Percentiles rank a stretch among this genome's conserved stretches.
phyloP scores from a whole-genome alignment of 2,888 invertebrate genomes.

The Zaprionus lineosus region DNA sequence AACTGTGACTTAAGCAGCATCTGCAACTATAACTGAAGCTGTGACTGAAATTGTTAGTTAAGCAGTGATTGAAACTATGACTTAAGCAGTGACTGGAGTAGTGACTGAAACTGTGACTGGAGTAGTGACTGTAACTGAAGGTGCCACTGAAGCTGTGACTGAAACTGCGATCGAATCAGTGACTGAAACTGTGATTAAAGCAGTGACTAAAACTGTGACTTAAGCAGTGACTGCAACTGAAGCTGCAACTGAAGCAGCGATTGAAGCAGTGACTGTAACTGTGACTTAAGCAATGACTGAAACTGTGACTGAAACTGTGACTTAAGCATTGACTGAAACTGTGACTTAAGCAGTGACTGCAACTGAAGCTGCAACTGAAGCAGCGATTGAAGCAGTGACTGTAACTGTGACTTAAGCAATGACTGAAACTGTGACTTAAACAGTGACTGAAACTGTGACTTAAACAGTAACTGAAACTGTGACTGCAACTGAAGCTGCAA shows the following conservation, averaged over 20 bases:
- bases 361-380: too few species aligned
- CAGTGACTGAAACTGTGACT: too few species aligned
- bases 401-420: too few species aligned
- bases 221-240: slow-evolving; percentile 20
- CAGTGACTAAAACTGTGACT: background rate
- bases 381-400: too few species aligned
- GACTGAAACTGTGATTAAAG: slow-evolving; percentile 40
- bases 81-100: slow-evolving; percentile 15
- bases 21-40: slow-evolving; percentile 77
- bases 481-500: too few species aligned
- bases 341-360: background rate
- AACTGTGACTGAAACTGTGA: too few species aligned
- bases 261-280: too few species aligned
- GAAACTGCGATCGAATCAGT: slow-evolving; percentile 11
- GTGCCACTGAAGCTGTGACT: background rate
- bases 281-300: too few species aligned
- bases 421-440: too few species aligned
- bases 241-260: background rate
- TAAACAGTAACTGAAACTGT: slow-evolving; percentile 10
- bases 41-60: too few species aligned
- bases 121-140: too few species aligned
- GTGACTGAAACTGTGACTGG: slow-evolving; percentile 42
- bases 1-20: slow-evolving; percentile 57
- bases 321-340: too few species aligned
- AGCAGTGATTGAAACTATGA: background rate